Percentiles rank a stretch among this genome's conserved stretches.
These are phyloP conservation scores for Ophiodon elongatus DNA, from an alignment of 2,113 vertebrate genomes.

Conservation along the genomic window DNA sequence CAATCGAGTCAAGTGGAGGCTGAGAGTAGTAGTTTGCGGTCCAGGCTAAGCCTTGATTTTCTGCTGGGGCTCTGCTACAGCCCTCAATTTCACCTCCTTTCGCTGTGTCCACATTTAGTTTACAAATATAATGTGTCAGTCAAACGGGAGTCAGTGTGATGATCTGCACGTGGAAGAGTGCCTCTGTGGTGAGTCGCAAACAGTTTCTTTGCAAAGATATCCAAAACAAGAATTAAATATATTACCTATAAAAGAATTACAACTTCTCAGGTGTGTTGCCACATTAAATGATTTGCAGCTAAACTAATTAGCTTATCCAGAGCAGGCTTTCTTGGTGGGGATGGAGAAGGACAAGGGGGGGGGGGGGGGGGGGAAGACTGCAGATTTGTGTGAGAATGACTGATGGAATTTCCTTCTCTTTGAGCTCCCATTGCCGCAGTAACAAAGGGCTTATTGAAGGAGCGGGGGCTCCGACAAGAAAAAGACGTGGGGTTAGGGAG, in stretches of 20 bases:
- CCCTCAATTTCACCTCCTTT: slow-evolving; percentile 71
- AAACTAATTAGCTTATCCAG: slow-evolving; percentile 33
- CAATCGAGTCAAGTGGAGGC: slow-evolving; percentile 49
- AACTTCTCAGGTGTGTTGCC: slow-evolving; percentile 3
- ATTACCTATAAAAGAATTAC: background rate
- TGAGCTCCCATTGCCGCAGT: slow-evolving; percentile 63
- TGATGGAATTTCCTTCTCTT: slow-evolving; percentile 77
- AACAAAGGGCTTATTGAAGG: slow-evolving; percentile 80
- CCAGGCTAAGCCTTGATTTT: slow-evolving; percentile 56
- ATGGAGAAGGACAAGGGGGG: background rate
- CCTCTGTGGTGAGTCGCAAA: slow-evolving; percentile 23
- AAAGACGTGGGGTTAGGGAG: slow-evolving; percentile 45
- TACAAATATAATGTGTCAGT: slow-evolving; percentile 63
- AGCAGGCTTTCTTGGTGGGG: background rate
- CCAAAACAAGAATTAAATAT: slow-evolving; percentile 4
- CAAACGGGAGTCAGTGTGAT: slow-evolving; percentile 13
- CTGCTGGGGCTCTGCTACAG: slow-evolving; percentile 59
- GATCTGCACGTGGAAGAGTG: background rate
- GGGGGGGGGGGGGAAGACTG: slow-evolving; percentile 16
- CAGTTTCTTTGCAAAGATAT: background rate
- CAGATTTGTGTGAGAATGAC: slow-evolving; percentile 69
- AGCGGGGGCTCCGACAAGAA: slow-evolving; percentile 51
- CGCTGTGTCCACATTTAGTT: slow-evolving; percentile 71
- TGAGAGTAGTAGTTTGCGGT: slow-evolving; percentile 72
- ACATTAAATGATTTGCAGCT: slow-evolving; percentile 15